Evolutionary conservation across 2,888 invertebrate species (phyloP).

Genomic region (Acanthosepion lycidas): DNA sequence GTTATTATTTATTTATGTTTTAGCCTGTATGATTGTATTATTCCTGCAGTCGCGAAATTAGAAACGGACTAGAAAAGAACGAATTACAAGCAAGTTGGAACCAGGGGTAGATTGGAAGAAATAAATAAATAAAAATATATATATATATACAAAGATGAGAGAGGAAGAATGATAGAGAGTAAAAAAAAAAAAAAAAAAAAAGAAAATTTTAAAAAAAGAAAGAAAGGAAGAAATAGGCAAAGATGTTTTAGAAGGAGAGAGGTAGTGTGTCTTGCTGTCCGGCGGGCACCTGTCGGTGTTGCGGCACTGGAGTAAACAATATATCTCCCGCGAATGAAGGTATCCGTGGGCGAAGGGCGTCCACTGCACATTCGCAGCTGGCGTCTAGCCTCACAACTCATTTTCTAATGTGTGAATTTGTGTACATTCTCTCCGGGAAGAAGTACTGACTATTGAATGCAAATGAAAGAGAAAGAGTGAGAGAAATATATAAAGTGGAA

Average conservation of each 20-base stretch:
- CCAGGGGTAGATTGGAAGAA: neutral
- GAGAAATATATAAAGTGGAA: neutral
- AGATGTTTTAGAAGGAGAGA: neutral
- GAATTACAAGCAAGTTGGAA: neutral
- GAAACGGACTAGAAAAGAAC: neutral
- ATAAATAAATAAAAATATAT: neutral
- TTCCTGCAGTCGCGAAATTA: neutral
- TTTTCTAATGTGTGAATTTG: conserved; percentile 33
- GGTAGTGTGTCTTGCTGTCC: neutral
- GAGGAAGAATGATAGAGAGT: no score
- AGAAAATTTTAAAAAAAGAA: no score
- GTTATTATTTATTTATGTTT: conserved; percentile 16
- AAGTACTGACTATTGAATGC: neutral
- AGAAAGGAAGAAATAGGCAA: neutral
- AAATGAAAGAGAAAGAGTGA: neutral
- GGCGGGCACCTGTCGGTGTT: conserved; percentile 33
- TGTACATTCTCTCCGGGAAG: conserved; percentile 11
- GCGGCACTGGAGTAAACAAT: neutral
- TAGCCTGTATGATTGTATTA: neutral
- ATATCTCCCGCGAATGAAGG: conserved; percentile 33
- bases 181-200: no score
- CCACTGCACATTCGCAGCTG: neutral
- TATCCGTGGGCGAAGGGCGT: conserved; percentile 33
- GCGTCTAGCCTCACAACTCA: neutral
- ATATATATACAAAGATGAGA: no score